phyloP scores from a whole-genome alignment of 2,888 invertebrate genomes.

The Dolichomitus sp. region DNA sequence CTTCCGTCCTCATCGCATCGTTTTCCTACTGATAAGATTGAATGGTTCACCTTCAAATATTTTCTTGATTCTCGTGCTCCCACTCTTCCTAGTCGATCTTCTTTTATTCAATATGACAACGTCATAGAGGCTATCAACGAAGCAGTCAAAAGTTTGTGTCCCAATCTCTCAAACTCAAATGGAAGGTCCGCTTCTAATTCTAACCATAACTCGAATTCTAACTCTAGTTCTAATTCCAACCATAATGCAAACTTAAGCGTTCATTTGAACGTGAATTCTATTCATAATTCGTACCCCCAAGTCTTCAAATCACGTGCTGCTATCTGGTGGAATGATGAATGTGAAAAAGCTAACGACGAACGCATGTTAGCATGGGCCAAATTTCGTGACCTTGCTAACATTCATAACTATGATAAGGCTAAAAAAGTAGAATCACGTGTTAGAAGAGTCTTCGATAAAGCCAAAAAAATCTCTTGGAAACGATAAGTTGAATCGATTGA shows the following conservation, averaged over 20 bases:
- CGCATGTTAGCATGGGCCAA: not conserved
- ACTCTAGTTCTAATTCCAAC: too few relatives aligned
- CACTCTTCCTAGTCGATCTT: not conserved
- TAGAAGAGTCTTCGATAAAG: not conserved
- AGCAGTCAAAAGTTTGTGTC: not conserved
- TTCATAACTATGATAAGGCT: not conserved
- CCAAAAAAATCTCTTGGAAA: constrained; percentile 8
- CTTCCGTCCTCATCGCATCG: constrained; percentile 22
- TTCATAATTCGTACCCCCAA: too few relatives aligned
- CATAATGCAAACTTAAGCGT: too few relatives aligned
- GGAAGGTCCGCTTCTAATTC: too few relatives aligned
- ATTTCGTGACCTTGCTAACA: not conserved
- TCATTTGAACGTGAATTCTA: not conserved
- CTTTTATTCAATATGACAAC: constrained; percentile 5
- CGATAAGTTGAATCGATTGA: constrained; percentile 1
- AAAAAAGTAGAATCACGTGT: not conserved
- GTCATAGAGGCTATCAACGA: constrained; percentile 14
- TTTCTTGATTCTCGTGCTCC: not conserved
- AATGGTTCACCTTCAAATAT: constrained; percentile 1
- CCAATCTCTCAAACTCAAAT: too few relatives aligned
- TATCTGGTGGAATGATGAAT: not conserved
- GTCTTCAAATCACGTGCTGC: not conserved
- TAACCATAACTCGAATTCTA: too few relatives aligned
- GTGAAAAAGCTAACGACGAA: not conserved
- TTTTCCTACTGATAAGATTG: not conserved